Evolutionary conservation across 2,797 vertebrate genomes (phyloP), one percentile per base, ranked within the genome.

Genomic region (Pseudocheirus occidentalis): DNA sequence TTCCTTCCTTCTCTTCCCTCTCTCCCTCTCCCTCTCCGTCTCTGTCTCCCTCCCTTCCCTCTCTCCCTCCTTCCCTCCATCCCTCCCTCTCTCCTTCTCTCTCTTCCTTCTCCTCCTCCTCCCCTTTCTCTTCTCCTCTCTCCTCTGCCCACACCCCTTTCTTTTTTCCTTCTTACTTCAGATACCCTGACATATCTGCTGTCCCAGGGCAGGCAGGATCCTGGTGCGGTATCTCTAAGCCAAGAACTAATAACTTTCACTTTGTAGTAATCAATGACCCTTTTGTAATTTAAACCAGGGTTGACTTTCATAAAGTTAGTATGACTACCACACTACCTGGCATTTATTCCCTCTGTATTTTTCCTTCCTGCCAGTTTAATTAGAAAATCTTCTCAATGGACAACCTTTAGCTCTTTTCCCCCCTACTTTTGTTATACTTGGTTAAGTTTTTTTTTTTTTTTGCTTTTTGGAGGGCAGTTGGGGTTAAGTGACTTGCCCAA

Each of bases 71-170:
- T 0, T 28, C 3, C 4, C 5, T 28, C 29, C 4, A 2, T 3
- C 12, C 3, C 11, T 11, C 12, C 3, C 11, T 0, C 5, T 34
- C 13, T 3, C 12, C 1, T 34, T 10, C 0, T 3, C 12, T 16
- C 4, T 2, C 5, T 14, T 29, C 13, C 1, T 14, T 10, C 0
- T 4, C 1, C 13, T 12, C 4, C 4, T 9, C 29, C 3, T 13
- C 2, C 10, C 29, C 4, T 4, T 2, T 34, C 11, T 9, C 29
- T 62, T 3, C 29, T 0, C 13, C 11, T 1, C 4, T n/a, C 59
- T 24, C 5, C 31, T 29, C 28, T 28, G 29, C 5, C 2, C 9
- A 6, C 24, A 24, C 56, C 56, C 55, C 55, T 16, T 24, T 56
- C 55, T 24, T 56, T 56, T 34, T 62, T 34, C 1, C 12, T 62